Base-by-base conservation (phyloP, 2,888 invertebrate genomes). In the Heliconius aoede region DNA sequence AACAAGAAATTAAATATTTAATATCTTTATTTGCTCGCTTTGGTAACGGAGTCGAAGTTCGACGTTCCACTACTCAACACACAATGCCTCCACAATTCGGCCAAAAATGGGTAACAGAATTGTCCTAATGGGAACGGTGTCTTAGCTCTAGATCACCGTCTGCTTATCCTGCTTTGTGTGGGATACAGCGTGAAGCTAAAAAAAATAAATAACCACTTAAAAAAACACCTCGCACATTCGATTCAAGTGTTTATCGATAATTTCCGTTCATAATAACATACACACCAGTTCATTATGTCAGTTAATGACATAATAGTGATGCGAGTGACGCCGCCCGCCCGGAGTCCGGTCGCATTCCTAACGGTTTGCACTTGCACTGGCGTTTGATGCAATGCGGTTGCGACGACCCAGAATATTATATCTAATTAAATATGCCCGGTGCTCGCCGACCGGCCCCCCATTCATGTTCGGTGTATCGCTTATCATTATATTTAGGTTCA, bases 321-420 rank as follows among this genome's bases (percentile, higher is more conserved):
- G 87, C 85, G 86, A 90, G 89, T 90, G 84, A 87, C 87, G 90
- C 87, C 86, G 88, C 86, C 84, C 84, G 85, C 84, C 86, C 80
- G 90, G 89, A 92, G 91, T 92, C 91, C 89, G 90, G 91, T 89
- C 89, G 85, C 91, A 91, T 91, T 90, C 90, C 90, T 91, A 91
- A 89, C 91, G 88, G 90, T 85, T 85, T 85, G 87, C 89, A 89
- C 87, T 89, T 88, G 90, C 89, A 87, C 89, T 85, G 87, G 86
- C 85, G 83, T 86, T 87, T 86, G 85, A 87, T 87, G 86, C 86
- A 87, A 83, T 84, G 83, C 83, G 85, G 85, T 81, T 82, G 79
- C 85, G 81, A 78, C 82, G 82, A 80, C 81, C 84, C 83, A 80
- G 80, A 78, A 79, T 77, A 84, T 83, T 82, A 83, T 83, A 83